Base-by-base conservation (phyloP, 2,888 invertebrate genomes). In the Morpho deidamia region DNA sequence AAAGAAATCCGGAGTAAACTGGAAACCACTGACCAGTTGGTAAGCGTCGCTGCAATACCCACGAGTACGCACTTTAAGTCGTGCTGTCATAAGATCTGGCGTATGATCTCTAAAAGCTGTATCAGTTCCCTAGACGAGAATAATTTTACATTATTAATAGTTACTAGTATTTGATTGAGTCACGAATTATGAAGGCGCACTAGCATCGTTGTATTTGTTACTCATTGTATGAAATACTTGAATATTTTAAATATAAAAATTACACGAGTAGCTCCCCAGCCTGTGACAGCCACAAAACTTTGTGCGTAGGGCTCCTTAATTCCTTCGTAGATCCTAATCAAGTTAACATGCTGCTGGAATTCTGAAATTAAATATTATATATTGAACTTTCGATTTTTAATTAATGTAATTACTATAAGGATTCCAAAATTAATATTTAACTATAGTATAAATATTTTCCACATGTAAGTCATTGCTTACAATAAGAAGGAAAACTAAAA, bases 21-120 rank as follows among this genome's bases (percentile, higher is more conserved):
- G 78, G 66, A 89, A 83, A 0, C 88, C 89, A 60, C 82, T 86
- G 63, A 88, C 87, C 1, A 84, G 76, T 63, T 87, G 84, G 69
- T 88, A 89, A 0, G 88, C 79, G 60, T 88, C 87, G 8, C 72
- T 63, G 67, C 88, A 89, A 69, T 81, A 89, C 58, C 72, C 71
- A 12, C 71, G 73, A 0, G 84, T 73, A 43, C 89, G 84, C n/a
- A 89, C 84, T 62, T 89, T 89, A 51, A 89, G 70, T 0, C 89
- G 72, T 0, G 76, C 75, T 0, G 74, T 69, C 53, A 85, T 66
- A 37, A 88, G 65, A 45, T 85, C 79, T 0, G 83, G 74, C 0
- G 83, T 81, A 37, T 76, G 78, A 38, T 88, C 88, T 1, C 81
- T 72, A 67, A 85, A 84, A 0, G 81, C 73, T 0, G 80, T 81